Evolutionary conservation across 2,888 invertebrate species (phyloP), one percentile per base, ranked within the genome.

Genomic region (Plagiodera versicolora): DNA sequence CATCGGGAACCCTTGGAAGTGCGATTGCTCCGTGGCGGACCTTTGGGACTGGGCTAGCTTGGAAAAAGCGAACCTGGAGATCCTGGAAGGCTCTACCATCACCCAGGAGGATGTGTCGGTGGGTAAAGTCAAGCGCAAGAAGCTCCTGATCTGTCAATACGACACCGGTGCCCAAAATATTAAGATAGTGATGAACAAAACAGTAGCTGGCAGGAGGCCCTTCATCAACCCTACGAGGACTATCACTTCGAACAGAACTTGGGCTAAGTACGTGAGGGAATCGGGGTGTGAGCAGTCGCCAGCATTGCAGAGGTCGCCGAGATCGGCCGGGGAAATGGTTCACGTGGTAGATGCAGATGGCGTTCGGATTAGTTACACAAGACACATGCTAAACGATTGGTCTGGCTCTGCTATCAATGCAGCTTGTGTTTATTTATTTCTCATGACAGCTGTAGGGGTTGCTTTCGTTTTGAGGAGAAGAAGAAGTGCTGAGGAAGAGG

Each of bases 31-130:
- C 64, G 84, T 89, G 19, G 86, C 86, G 0, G 87, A 88, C 59
- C 85, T 88, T 82, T 89, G 89, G 89, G 85, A 88, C 69, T 89
- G 89, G 89, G 89, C 89, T 0, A 80, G 85, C 35, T 83, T 86
- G 77, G 84, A 84, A 32, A 87, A 87, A 70, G 86, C 86, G 10
- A 85, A 88, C 69, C 77, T 89, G 48, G 83, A 86, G 61, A 83
- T 89, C 24, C 80, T 89, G 32, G 82, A 88, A 16, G 89, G 89
- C 39, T 86, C 89, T 1, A 87, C 86, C 67, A 83, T 85, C 44
- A 84, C 84, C 3, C 85, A 86, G 44, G 85, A 86, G 64, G 85
- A 87, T 64, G 86, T 87, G 24, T 83, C 84, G 0, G 83, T 86
- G 0, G 86, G 88, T 60, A 86, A 86, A 18, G 67, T 66, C 19